Conservation (phyloP, 1,140 invertebrate genomes). For the Microvelia longipes region DNA sequence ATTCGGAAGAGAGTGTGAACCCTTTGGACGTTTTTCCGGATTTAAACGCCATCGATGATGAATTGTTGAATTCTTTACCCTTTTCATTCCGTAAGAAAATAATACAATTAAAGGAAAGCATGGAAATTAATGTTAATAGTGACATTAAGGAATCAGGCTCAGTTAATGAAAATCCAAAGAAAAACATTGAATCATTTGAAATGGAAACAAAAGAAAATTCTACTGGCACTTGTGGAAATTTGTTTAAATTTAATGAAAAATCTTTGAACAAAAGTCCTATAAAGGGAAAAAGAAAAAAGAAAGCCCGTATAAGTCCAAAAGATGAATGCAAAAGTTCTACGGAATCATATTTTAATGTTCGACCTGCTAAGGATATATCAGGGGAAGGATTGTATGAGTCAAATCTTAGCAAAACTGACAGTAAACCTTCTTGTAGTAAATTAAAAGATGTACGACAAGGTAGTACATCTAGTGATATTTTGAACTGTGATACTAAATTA, state of each 20-base stretch:
- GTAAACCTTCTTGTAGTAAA: too few species aligned
- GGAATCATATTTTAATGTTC: too few species aligned
- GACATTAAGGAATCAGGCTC: background rate
- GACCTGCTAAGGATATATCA: too few species aligned
- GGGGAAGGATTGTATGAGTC: too few species aligned
- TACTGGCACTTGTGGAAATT: background rate
- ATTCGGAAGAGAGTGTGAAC: constrained; percentile 9
- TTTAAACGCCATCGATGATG: constrained; percentile 16
- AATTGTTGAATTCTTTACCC: constrained; percentile 9
- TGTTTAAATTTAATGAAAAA: background rate
- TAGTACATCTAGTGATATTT: too few species aligned
- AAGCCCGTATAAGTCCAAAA: too few species aligned
- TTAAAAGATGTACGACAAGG: too few species aligned
- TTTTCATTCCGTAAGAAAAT: constrained; percentile 10
- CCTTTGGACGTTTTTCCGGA: constrained; percentile 19
- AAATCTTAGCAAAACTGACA: too few species aligned
- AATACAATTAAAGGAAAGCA: constrained; percentile 6
- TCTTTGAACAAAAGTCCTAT: too few species aligned
- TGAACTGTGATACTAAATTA: too few species aligned
- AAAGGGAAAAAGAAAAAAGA: too few species aligned
- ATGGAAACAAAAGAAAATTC: background rate
- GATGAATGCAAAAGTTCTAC: too few species aligned
- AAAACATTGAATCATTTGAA: background rate
- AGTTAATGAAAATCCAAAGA: constrained; percentile 1
- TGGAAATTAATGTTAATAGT: background rate